Base-by-base conservation (phyloP, 2,888 invertebrate species). In the Caenorhabditis angaria region DNA sequence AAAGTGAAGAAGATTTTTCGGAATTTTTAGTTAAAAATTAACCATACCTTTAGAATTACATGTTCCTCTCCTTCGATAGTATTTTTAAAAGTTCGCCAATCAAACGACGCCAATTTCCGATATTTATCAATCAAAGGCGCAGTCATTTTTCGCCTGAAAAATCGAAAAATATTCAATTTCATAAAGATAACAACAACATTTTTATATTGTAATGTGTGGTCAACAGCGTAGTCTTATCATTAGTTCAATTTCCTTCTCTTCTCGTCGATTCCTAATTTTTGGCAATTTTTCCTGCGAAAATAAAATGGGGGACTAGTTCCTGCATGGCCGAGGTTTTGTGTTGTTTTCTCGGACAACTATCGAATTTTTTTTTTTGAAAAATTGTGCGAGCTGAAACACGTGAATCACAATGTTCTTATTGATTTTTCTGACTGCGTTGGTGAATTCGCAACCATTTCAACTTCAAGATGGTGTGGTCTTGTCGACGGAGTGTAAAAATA, bases 11-110 rank as follows among this genome's bases (percentile, higher is more conserved):
- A 35, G 6, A 35, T 35, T 6, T 6, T 5, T 54, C 14, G 10
- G 12, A 4, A 8, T 51, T 51, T 22, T 2, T 22, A 22, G 22
- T 6, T 12, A 54, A 54, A 18, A 6, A 12, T 41, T 14, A 14
- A 24, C 47, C 18, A 14, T 82, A 94, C 95, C 92, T 94, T 94
- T 70, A 92, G 91, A 87, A 91, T 91, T 35, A 94, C 88, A 73
- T 91, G 89, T 59, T 93, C 92, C 84, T 92, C 92, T 77, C 93
- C 93, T 88, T 94, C 94, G 70, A 95, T 90, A 62, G 93, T 91
- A 53, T 93, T 87, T 87, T 92, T 93, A 88, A 96, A 90, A 74
- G 91, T 91, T 88, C 94, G 94, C 94, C 94, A 95, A 87, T 94
- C 91, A 85, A 95, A 95, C 20, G 92, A 91, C 0, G 94, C 92